Conservation (phyloP, 2,888 invertebrate species). For the Anagyrus pseudococci region DNA sequence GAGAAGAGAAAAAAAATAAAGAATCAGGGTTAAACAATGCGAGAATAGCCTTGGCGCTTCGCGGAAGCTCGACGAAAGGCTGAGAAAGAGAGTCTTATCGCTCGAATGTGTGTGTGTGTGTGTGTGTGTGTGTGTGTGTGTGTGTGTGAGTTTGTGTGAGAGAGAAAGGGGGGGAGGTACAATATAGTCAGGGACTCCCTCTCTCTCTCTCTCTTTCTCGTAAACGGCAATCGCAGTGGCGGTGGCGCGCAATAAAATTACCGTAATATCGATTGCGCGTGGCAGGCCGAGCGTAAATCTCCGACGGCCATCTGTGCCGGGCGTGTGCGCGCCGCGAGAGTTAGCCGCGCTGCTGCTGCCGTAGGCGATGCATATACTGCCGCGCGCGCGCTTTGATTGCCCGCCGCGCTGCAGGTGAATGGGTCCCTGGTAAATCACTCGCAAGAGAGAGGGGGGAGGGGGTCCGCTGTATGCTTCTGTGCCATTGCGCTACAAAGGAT, state of each 20-base stretch:
- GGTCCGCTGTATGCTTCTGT: no score
- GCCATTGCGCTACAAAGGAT: no score
- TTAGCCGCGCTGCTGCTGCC: no score
- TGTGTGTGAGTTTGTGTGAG: neutral
- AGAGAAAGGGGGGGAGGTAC: neutral
- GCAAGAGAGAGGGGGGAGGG: no score
- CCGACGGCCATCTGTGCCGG: slow-evolving; percentile 23
- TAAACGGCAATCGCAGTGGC: neutral
- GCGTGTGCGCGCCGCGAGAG: slow-evolving; percentile 26
- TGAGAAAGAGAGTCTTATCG: no score
- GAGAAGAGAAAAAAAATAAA: no score
- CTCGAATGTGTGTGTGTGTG: no score
- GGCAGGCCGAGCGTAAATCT: slow-evolving; percentile 1
- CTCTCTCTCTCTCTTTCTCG: neutral
- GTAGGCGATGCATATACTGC: slow-evolving; percentile 2
- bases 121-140: no score
- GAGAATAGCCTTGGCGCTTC: no score
- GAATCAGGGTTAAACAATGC: no score
- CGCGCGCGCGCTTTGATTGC: slow-evolving; percentile 34
- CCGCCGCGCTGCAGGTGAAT: slow-evolving; percentile 39
- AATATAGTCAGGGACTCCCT: no score
- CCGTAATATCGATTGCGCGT: slow-evolving; percentile 37
- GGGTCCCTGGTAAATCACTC: slow-evolving; percentile 38
- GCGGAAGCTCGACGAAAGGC: no score
- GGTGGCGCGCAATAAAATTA: slow-evolving; percentile 27